Evolutionary conservation across 2,888 invertebrate species (phyloP).

Genomic region (Scaptomyza flava): DNA sequence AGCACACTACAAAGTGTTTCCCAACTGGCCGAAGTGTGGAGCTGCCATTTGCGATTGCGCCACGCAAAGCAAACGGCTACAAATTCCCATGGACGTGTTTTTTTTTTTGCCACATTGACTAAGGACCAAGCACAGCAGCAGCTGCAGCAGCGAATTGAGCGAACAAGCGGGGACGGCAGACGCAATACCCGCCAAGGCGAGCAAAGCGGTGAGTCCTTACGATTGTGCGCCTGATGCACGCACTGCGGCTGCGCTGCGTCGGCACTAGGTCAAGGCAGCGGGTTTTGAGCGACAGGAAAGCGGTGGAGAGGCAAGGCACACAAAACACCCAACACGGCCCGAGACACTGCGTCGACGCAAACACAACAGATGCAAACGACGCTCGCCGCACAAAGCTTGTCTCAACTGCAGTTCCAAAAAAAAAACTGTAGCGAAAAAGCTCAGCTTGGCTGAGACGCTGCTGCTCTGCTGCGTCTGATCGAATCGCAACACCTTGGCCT

Average conservation of each 20-base stretch:
- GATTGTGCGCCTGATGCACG: conserved; percentile 19
- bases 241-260: conserved; percentile 21
- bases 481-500: conserved; percentile 19
- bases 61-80: conserved; percentile 49
- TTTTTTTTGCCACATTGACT: conserved; percentile 60
- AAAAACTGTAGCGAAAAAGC: conserved; percentile 15
- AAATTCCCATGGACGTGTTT: conserved; percentile 37
- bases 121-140: conserved; percentile 47
- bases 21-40: conserved; percentile 14
- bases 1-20: conserved; percentile 15
- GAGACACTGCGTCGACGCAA: conserved; percentile 14
- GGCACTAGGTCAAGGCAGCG: conserved; percentile 65
- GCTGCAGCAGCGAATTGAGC: conserved; percentile 20
- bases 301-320: conserved; percentile 17
- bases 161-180: conserved; percentile 10
- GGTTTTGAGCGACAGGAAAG: conserved; percentile 42
- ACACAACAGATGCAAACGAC: conserved; percentile 10
- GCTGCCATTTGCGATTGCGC: conserved; percentile 7
- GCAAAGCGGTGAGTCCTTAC: conserved; percentile 4
- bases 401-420: conserved; percentile 11
- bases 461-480: conserved; percentile 5
- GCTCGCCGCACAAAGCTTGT: conserved; percentile 3
- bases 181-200: conserved; percentile 15
- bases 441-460: neutral
- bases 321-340: conserved; percentile 44